Base-by-base conservation (phyloP, 2,113 vertebrate genomes). In the Mesitornis unicolor region DNA sequence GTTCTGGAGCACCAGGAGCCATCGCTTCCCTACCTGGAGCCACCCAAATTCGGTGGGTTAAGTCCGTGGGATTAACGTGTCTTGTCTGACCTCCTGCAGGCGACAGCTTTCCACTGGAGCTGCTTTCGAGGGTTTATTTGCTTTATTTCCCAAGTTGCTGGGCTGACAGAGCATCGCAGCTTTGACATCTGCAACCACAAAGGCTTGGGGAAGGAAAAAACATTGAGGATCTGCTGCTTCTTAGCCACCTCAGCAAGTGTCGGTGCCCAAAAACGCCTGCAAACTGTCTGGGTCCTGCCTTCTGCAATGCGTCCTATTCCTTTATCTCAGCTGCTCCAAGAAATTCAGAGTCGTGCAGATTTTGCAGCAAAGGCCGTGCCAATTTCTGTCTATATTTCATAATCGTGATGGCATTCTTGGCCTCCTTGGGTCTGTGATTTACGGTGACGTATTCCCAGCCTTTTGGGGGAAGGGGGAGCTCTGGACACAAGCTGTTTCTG, bases 401-500 rank as follows among this genome's bases (percentile, higher is more conserved):
- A 45, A 95, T 18, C 29, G 1, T 6, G 36, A 82, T 61, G 86
- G 94, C 64, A 87, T 89, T 56, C 79, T 16, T 69, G 73, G 70
- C 78, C 78, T 65, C 42, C 82, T 35, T 0, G 24, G 75, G 5
- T 4, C 33, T 16, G 6, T 50, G 82, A 91, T 91, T 90, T 54
- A 63, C 36, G 53, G 71, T 28, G 94, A 76, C 42, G 2, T 0
- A 3, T 73, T 69, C 50, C 15, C 83, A 71, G 57, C 54, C 63
- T 56, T 35, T 74, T 20, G 51, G 51, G 69, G 70, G 48, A 40
- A 75, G 87, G 4, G 0, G 42, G 19, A 84, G 59, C 73, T 93
- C 94, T 93, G 93, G 54, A 53, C 29, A 69, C 87, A 76, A 89
- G 84, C 78, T 85, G 87, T 76, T 81, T n/a, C 81, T 48, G 25